phyloP scores from a whole-genome alignment of 2,113 vertebrate species.

The Mionectes macconnelli region DNA sequence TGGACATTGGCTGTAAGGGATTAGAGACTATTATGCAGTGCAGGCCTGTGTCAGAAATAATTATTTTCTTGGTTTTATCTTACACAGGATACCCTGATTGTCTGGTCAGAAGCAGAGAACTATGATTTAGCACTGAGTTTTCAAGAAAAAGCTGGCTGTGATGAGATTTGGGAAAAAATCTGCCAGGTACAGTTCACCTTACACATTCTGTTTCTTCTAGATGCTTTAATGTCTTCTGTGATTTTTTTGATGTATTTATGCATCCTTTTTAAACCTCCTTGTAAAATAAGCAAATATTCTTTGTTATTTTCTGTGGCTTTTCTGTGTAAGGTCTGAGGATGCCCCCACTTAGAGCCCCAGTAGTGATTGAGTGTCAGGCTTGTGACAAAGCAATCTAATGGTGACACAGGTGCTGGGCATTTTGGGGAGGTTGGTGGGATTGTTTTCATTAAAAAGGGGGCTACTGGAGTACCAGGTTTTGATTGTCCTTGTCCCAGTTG shows the following conservation, averaged over 20 bases:
- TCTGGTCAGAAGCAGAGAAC: constrained; percentile 99
- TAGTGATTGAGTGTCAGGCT: background rate
- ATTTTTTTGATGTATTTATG: background rate
- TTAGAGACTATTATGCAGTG: background rate
- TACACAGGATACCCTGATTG: constrained; percentile 93
- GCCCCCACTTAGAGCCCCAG: background rate
- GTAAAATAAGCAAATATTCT: background rate
- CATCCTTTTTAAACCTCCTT: background rate
- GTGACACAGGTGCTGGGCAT: background rate
- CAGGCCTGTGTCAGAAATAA: background rate
- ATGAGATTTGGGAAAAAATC: constrained; percentile 99
- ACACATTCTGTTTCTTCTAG: background rate
- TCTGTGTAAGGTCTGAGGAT: background rate
- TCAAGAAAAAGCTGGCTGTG: constrained; percentile 98
- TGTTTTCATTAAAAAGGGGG: background rate
- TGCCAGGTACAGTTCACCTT: constrained; percentile 86
- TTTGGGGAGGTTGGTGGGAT: background rate
- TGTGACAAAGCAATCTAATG: background rate
- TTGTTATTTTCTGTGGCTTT: background rate
- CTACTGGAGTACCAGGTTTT: background rate
- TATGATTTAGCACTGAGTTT: constrained; percentile 98
- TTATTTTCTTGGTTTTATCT: background rate
- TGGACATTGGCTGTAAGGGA: background rate
- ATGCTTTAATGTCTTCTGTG: background rate
- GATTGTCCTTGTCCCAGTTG: background rate